Conservation (phyloP, 1,140 invertebrate species). For the Saccostrea echinata region DNA sequence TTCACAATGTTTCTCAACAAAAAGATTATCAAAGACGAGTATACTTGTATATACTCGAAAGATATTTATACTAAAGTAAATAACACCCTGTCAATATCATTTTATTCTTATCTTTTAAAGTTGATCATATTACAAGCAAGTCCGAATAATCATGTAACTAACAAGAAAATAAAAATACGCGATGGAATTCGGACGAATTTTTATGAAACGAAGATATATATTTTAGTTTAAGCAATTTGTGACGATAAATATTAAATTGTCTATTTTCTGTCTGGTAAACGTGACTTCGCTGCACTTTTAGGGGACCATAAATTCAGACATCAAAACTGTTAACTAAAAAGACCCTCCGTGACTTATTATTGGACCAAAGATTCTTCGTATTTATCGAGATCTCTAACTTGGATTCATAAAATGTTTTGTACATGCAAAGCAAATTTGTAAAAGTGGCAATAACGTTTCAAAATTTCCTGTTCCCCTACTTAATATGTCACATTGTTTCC, state of each 20-base stretch:
- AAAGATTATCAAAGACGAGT: too few species aligned
- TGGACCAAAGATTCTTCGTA: background rate
- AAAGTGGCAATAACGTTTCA: background rate
- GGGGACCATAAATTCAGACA: background rate
- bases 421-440: background rate
- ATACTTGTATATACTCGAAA: too few species aligned
- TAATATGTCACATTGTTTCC: too few species aligned
- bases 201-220: background rate
- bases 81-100: too few species aligned
- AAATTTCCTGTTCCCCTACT: background rate
- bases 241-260: background rate
- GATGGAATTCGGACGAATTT: background rate
- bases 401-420: background rate
- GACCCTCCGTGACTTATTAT: background rate
- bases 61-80: too few species aligned
- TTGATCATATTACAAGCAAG: too few species aligned
- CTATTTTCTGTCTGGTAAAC: background rate
- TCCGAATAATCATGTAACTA: background rate
- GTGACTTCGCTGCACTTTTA: background rate
- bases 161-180: background rate
- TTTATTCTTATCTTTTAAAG: too few species aligned
- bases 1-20: too few species aligned
- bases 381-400: background rate
- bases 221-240: background rate
- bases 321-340: background rate